These are phyloP conservation scores for Ectemnius cavifrons DNA, from an alignment of 2,888 invertebrate species.

Conservation along the genomic window DNA sequence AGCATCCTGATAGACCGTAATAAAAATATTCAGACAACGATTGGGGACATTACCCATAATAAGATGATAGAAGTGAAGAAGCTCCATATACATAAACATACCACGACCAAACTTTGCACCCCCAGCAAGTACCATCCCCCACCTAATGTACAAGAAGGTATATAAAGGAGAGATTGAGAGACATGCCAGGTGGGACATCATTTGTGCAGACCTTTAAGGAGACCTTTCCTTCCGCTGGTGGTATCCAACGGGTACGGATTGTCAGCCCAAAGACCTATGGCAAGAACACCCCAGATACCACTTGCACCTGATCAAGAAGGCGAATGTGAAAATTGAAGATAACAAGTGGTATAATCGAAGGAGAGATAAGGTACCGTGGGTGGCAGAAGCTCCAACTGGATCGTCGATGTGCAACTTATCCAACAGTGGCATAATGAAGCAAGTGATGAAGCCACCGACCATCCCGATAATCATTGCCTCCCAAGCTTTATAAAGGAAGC, in stretches of 20 bases:
- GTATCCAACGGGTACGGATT: slow-evolving; percentile 90
- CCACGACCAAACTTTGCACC: slow-evolving; percentile 86
- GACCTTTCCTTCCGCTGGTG: slow-evolving; percentile 86
- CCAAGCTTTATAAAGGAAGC: slow-evolving; percentile 92
- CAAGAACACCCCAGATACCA: slow-evolving; percentile 86
- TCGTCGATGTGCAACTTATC: slow-evolving; percentile 90
- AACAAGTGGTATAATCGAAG: not conserved
- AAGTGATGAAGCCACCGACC: slow-evolving; percentile 87
- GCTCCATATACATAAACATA: slow-evolving; percentile 88
- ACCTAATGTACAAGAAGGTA: slow-evolving; percentile 78
- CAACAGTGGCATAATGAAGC: slow-evolving; percentile 85
- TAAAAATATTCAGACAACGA: slow-evolving; percentile 9
- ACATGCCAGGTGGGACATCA: not conserved
- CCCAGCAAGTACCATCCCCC: slow-evolving; percentile 94
- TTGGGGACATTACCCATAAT: slow-evolving; percentile 81
- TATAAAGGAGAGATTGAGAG: slow-evolving; percentile 11
- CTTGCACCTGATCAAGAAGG: slow-evolving; percentile 68
- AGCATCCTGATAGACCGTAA: slow-evolving; percentile 3
- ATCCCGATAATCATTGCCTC: slow-evolving; percentile 90
- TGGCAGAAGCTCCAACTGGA: slow-evolving; percentile 94
- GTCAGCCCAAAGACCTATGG: slow-evolving; percentile 93
- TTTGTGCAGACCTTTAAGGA: slow-evolving; percentile 84
- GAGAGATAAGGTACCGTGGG: slow-evolving; percentile 82
- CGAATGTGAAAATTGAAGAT: slow-evolving; percentile 4
- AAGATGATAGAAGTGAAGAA: slow-evolving; percentile 84